Evolutionary conservation across 1,140 invertebrate genomes (phyloP).

Genomic region (Solenopsis invicta): DNA sequence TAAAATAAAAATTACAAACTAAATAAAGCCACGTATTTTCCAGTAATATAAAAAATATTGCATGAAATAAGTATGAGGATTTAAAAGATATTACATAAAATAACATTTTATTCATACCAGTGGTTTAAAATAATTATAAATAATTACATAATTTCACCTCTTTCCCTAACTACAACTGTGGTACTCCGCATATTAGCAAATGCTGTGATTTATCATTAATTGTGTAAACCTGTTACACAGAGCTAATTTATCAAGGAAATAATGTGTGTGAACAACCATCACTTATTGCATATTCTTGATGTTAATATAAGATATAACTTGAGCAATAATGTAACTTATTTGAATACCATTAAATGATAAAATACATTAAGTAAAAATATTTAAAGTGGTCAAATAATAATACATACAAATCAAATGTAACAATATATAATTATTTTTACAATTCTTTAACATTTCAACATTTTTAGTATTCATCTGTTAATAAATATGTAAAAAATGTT

Average conservation of each 20-base stretch:
- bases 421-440: not conserved
- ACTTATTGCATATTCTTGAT: not conserved
- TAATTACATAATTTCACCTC: slow-evolving; percentile 88
- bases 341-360: not conserved
- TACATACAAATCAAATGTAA: not conserved
- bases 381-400: not conserved
- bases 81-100: no score
- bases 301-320: not conserved
- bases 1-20: not conserved
- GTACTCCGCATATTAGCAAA: slow-evolving; percentile 93
- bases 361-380: not conserved
- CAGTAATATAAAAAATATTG: not conserved
- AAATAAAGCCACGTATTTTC: not conserved
- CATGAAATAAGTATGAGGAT: no score
- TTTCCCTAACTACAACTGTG: slow-evolving; percentile 90
- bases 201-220: slow-evolving; percentile 94
- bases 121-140: no score
- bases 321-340: not conserved
- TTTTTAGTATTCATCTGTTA: no score
- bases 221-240: slow-evolving; percentile 92
- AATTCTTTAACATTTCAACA: no score
- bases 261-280: not conserved
- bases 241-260: slow-evolving; percentile 83
- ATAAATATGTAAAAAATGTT: no score
- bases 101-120: no score